Evolutionary conservation across 2,113 vertebrate species (phyloP), one percentile per base, ranked within the genome.

Genomic region (Isurus oxyrinchus): DNA sequence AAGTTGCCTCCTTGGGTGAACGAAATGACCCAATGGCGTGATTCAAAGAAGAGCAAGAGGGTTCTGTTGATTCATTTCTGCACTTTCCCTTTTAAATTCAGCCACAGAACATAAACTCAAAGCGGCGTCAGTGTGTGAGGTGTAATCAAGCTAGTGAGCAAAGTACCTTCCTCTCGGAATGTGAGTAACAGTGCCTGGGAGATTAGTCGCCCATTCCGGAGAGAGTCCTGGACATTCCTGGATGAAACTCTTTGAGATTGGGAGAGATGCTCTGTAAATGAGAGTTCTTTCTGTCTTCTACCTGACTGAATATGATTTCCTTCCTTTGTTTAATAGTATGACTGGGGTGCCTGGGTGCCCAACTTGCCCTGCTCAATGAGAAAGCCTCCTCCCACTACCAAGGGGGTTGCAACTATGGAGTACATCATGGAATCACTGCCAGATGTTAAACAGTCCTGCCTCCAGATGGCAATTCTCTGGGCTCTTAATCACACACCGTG

Each of bases 291-390:
- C 76, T 81, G 76, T 40, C 76, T 14, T 40, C n/a, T 40, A 23
- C 79, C n/a, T 14, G n/a, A 44, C n/a, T 14, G n/a, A 19, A 16
- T 72, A 8, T 31, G 25, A 31, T 72, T 72, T 31, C 69, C 27
- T 31, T 72, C 25, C 27, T 11, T 84, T 31, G 5, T 10, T 40
- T 88, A 2, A 91, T 94, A 98, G 98, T 98, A 98, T 96, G 98
- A 98, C 96, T 98, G 98, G 97, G 98, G 98, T 79, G 97, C 98
- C 10, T 98, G 98, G 98, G 97, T 98, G 0, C 98, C 98, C 79
- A 98, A 98, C 96, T 98, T 98, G 0, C 98, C 98, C 19, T 98
- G 98, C 97, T 98, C 97, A 94, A 98, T 98, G 98, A 97, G 98
- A 94, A 55, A 3, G 35, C 53, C 87, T 13, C 53, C 87, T 11